These are phyloP conservation scores for Melikaiella ostensackeni DNA, from an alignment of 2,888 invertebrate genomes.

Conservation along the genomic window DNA sequence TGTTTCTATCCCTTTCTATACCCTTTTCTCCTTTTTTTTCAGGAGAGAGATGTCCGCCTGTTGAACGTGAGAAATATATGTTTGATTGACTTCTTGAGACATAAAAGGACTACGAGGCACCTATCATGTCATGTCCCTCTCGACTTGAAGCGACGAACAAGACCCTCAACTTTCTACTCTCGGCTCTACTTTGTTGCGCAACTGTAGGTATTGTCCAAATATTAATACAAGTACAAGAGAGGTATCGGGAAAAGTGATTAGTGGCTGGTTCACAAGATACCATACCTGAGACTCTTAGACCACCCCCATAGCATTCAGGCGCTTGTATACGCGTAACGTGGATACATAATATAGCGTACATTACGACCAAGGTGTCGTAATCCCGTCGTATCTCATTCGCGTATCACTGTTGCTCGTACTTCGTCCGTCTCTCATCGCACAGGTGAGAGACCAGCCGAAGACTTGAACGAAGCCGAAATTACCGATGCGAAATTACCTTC, in stretches of 20 bases:
- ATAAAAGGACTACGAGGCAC: background rate
- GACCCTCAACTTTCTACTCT: constrained; percentile 4
- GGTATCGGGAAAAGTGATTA: constrained; percentile 63
- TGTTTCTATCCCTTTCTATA: no score
- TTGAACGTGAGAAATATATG: background rate
- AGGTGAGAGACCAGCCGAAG: constrained; percentile 23
- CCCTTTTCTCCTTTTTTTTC: no score
- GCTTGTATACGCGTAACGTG: constrained; percentile 41
- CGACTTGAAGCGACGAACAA: background rate
- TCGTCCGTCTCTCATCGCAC: constrained; percentile 28
- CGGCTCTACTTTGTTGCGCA: background rate
- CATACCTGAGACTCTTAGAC: constrained; percentile 52
- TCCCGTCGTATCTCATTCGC: constrained; percentile 66
- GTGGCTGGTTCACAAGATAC: constrained; percentile 55
- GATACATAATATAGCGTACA: constrained; percentile 65
- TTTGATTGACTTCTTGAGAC: background rate
- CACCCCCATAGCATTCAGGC: constrained; percentile 64
- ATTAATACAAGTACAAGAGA: constrained; percentile 39
- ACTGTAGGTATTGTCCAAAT: constrained; percentile 15
- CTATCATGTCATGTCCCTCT: background rate
- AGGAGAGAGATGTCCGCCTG: background rate
- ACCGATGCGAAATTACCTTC: constrained; percentile 29
- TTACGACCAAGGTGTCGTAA: constrained; percentile 56
- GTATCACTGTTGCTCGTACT: constrained; percentile 53
- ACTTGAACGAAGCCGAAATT: constrained; percentile 19